Evolutionary conservation across 2,113 vertebrate genomes (phyloP), one percentile per base, ranked within the genome.

Genomic region (Aythya baeri): DNA sequence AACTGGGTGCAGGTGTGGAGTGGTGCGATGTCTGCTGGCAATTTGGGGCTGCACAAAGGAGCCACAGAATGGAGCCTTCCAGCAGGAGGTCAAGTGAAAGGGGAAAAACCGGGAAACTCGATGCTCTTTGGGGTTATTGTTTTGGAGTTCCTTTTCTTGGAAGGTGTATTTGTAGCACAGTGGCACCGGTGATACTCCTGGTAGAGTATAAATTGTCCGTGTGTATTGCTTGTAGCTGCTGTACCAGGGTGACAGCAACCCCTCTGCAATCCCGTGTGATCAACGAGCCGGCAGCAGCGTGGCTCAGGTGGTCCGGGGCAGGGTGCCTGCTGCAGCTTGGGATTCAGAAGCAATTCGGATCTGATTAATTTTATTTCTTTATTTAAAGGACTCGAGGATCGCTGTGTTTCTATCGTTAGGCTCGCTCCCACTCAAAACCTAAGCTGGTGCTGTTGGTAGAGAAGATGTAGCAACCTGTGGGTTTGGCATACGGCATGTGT

Each of bases 201-300:
- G 66, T 91, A 96, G 93, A 83, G 90, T 92, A 89, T 54, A 94
- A 91, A 93, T 93, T 92, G 83, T 88, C 95, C 93, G 84, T 94
- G 95, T 70, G 87, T 96, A 94, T 97, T 61, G 61, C 96, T 96
- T 90, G 73, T 92, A 89, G 91, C 92, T 75, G 94, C 93, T 96
- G 91, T 94, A 34, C 21, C 41, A 88, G 93, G 91, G 73, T 96
- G 95, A 88, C 94, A 96, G 94, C 82, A 97, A 94, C 97, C 86
- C 94, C 96, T 97, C 88, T 96, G 96, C 96, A 95, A 95, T 96
- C 88, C 97, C 87, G 75, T 92, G 92, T 59, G 73, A 96, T 88
- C 87, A 91, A 93, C 91, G 96, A 97, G 94, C 93, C 58, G 57
- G 93, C 92, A 86, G 96, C 86, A 80, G 84, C n/a, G 85, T 88